phyloP scores from a whole-genome alignment of 2,797 vertebrate genomes.

The Manis crassicaudata region DNA sequence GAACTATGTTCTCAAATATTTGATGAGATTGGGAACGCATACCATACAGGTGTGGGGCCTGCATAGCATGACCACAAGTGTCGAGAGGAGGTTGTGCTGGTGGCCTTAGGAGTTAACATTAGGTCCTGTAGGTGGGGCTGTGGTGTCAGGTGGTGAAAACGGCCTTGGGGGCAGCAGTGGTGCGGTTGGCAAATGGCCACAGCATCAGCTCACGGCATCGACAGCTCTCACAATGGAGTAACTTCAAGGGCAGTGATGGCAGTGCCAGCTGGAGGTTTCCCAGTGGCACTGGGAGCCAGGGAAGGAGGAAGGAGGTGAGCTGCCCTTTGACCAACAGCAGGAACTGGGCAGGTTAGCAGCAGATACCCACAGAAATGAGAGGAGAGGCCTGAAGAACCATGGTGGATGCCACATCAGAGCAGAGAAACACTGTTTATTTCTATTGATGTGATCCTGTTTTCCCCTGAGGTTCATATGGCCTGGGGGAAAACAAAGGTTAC shows the following conservation, averaged over 20 bases:
- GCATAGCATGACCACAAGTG: accelerated
- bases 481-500: neutral
- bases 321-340: neutral
- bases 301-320: neutral
- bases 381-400: neutral
- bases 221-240: neutral
- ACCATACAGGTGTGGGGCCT: neutral
- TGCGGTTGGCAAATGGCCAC: accelerated
- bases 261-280: neutral
- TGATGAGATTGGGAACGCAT: neutral
- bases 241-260: neutral
- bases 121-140: neutral
- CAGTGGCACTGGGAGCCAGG: neutral
- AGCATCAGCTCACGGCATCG: neutral
- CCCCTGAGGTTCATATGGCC: neutral
- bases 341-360: neutral
- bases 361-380: neutral
- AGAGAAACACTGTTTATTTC: neutral
- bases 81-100: neutral
- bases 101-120: neutral
- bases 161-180: neutral
- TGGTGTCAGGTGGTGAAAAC: neutral
- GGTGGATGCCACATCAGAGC: neutral
- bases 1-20: neutral
- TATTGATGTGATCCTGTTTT: neutral